Conservation (phyloP, 2,888 invertebrate species). For the Scaptomyza reducta region DNA sequence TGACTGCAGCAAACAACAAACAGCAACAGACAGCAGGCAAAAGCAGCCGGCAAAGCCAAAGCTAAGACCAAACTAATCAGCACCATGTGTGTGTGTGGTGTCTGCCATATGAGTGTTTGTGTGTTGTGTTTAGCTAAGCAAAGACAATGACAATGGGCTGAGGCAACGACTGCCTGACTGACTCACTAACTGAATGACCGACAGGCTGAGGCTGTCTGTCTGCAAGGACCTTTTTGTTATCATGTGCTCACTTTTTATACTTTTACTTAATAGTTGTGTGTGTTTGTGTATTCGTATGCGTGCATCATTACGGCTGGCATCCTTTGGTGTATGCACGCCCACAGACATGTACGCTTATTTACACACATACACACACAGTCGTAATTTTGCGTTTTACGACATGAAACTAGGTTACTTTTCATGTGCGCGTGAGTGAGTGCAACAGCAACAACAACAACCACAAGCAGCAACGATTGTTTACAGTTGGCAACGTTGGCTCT, state of each 20-base stretch:
- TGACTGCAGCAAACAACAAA: conserved; percentile 49
- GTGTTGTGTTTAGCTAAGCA: conserved; percentile 50
- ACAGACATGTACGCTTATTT: conserved; percentile 51
- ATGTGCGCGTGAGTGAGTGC: conserved; percentile 67
- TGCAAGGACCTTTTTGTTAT: conserved; percentile 76
- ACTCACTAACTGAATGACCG: conserved; percentile 40
- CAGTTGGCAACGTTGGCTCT: conserved; percentile 43
- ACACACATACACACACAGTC: conserved; percentile 39
- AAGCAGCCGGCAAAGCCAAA: conserved; percentile 43
- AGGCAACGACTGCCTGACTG: conserved; percentile 30
- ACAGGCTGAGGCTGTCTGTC: conserved; percentile 52
- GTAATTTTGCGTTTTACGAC: conserved; percentile 78
- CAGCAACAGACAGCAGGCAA: conserved; percentile 17
- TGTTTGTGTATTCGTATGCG: conserved; percentile 40
- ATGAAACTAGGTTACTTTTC: conserved; percentile 77
- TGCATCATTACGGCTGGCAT: conserved; percentile 71
- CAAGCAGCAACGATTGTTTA: conserved; percentile 51
- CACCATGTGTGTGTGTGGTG: conserved; percentile 36
- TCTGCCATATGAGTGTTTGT: conserved; percentile 1
- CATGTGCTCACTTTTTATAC: conserved; percentile 77
- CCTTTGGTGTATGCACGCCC: conserved; percentile 64
- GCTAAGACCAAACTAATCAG: conserved; percentile 72
- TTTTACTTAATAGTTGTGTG: conserved; percentile 79
- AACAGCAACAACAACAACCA: conserved; percentile 40
- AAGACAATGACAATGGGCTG: conserved; percentile 59